Evolutionary conservation across 2,888 invertebrate species (phyloP).

Genomic region (Hirtodrosophila duncani): DNA sequence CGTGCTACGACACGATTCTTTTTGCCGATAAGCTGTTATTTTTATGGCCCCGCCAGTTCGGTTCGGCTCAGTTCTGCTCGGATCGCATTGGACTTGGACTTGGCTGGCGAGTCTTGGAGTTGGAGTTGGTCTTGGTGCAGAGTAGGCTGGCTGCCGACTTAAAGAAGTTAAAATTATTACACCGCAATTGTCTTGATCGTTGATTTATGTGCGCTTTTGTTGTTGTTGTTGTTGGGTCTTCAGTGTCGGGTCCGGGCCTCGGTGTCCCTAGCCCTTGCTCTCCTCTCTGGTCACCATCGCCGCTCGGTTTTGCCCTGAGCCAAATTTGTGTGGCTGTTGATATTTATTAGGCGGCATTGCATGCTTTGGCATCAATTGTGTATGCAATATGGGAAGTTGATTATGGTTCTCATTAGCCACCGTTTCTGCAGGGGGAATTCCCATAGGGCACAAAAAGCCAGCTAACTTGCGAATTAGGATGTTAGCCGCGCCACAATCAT

Average conservation of each 20-base stretch:
- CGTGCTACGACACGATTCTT: constrained; percentile 77
- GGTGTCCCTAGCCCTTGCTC: constrained; percentile 6
- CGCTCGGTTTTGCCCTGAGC: constrained; percentile 21
- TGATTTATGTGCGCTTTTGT: constrained; percentile 66
- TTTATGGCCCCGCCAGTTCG: constrained; percentile 75
- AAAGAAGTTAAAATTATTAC: constrained; percentile 70
- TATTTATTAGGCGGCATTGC: constrained; percentile 42
- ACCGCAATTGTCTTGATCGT: constrained; percentile 69
- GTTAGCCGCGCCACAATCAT: too few relatives aligned
- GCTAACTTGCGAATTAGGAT: too few relatives aligned
- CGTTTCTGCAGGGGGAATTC: constrained; percentile 19
- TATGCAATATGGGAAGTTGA: constrained; percentile 39
- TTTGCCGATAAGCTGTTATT: constrained; percentile 77
- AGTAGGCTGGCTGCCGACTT: constrained; percentile 63
- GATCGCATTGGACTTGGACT: too few relatives aligned
- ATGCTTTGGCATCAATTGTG: constrained; percentile 26
- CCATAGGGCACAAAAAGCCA: too few relatives aligned
- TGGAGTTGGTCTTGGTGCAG: constrained; percentile 28
- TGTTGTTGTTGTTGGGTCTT: too few relatives aligned
- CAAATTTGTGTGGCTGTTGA: constrained; percentile 45
- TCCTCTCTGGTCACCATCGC: neutral
- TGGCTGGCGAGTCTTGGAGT: too few relatives aligned
- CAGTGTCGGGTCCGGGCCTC: constrained; percentile 20
- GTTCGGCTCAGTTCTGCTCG: constrained; percentile 22
- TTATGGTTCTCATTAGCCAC: constrained; percentile 44